These are phyloP conservation scores for Lutraria rhynchaena DNA, from an alignment of 1,140 invertebrate genomes.

Conservation along the genomic window DNA sequence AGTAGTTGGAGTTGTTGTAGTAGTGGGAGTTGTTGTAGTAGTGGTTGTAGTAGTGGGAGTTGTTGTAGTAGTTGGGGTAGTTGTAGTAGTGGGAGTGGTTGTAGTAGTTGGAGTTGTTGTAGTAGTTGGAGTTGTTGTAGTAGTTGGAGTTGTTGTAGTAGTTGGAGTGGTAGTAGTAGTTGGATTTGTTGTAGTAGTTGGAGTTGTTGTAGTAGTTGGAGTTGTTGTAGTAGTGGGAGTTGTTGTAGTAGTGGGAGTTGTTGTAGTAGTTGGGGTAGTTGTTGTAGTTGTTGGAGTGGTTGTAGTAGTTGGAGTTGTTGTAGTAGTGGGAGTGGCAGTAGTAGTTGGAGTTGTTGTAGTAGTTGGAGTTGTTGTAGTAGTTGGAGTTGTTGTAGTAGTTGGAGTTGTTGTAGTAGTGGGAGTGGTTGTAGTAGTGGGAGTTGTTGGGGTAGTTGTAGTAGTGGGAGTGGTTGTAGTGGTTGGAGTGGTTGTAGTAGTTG, in stretches of 20 bases:
- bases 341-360: conserved; percentile 8
- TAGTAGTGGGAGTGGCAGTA: neutral
- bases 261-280: neutral
- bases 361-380: neutral
- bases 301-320: conserved; percentile 1
- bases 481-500: conserved; percentile 1
- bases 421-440: neutral
- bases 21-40: neutral
- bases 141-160: neutral
- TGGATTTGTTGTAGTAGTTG: neutral
- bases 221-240: neutral
- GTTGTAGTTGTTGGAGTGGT: neutral
- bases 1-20: neutral
- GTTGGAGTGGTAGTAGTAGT: neutral
- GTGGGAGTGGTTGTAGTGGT: neutral
- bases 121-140: neutral
- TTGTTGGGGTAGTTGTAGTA: conserved; percentile 15
- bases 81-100: neutral
- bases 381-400: neutral
- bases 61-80: neutral
- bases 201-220: neutral
- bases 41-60: neutral
- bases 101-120: neutral
- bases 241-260: neutral
- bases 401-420: conserved; percentile 5